A percentile compares a stretch with the other conserved stretches of the same genome.
These are phyloP conservation scores for Scaptomyza cyrtandrae DNA, from an alignment of 2,888 invertebrate species.

Conservation along the genomic window DNA sequence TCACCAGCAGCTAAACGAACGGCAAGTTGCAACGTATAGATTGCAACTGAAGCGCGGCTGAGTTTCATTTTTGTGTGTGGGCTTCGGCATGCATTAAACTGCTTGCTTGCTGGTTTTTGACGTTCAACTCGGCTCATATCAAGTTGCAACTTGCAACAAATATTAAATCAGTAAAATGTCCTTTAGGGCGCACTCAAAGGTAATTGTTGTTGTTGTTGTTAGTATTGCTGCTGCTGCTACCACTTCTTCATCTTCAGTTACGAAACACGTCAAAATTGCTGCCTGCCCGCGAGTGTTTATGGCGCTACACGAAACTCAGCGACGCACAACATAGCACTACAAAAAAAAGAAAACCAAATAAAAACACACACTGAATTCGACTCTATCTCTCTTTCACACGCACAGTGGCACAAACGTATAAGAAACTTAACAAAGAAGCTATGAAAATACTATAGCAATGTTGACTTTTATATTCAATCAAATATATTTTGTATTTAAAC, in stretches of 20 bases:
- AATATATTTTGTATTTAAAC: no score
- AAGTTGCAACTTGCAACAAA: slow-evolving; percentile 78
- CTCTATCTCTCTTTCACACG: slow-evolving; percentile 7
- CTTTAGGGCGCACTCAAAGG: slow-evolving; percentile 75
- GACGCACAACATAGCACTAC: not conserved
- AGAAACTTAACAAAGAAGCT: not conserved
- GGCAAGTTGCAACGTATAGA: slow-evolving; percentile 16
- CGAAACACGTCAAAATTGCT: slow-evolving; percentile 69
- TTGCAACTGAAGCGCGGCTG: not conserved
- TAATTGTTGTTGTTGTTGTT: slow-evolving; percentile 64
- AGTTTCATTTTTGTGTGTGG: not conserved
- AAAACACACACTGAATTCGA: slow-evolving; percentile 1
- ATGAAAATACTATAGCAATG: not conserved
- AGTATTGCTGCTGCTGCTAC: slow-evolving; percentile 2
- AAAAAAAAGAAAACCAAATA: not conserved
- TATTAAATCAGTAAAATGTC: slow-evolving; percentile 78
- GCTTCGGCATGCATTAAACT: slow-evolving; percentile 44
- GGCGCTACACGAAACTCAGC: slow-evolving; percentile 34
- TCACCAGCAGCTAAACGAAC: slow-evolving; percentile 24
- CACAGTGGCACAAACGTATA: slow-evolving; percentile 34
- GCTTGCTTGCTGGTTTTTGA: slow-evolving; percentile 29
- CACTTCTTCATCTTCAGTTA: slow-evolving; percentile 64
- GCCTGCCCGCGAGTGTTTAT: slow-evolving; percentile 74
- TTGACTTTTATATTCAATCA: no score
- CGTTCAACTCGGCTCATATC: slow-evolving; percentile 73